Evolutionary conservation across 2,888 invertebrate species (phyloP).

Genomic region (Fragum sueziense): DNA sequence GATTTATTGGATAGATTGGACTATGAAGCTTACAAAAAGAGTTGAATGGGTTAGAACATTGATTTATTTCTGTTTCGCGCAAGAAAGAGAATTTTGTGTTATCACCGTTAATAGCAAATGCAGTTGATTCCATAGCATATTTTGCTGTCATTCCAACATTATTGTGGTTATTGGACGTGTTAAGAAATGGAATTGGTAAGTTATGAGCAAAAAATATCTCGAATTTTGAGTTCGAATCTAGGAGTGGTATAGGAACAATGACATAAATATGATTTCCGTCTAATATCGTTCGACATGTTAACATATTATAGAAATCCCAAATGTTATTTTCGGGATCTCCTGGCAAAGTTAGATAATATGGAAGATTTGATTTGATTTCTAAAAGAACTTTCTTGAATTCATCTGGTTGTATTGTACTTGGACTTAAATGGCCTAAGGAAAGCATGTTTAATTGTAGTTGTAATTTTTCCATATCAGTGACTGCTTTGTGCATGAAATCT

Average conservation of each 20-base stretch:
- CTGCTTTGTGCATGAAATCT: background rate
- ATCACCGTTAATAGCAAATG: background rate
- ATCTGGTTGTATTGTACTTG: conserved; percentile 26
- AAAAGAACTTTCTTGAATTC: conserved; percentile 10
- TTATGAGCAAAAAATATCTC: background rate
- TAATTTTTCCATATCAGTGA: conserved; percentile 13
- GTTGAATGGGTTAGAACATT: background rate
- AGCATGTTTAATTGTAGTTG: conserved; percentile 26
- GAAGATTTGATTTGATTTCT: conserved; percentile 18
- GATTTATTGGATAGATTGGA: too few relatives aligned
- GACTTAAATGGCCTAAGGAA: background rate
- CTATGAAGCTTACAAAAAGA: too few relatives aligned
- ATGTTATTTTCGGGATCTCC: conserved; percentile 25
- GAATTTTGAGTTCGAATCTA: conserved; percentile 14
- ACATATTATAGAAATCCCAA: conserved; percentile 34
- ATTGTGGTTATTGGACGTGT: background rate
- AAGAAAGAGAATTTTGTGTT: background rate
- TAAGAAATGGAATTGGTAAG: background rate
- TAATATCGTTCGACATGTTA: conserved; percentile 11
- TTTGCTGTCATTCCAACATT: too few relatives aligned
- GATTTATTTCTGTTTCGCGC: background rate
- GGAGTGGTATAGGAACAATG: conserved; percentile 22
- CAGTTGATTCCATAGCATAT: background rate
- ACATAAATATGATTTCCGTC: conserved; percentile 19
- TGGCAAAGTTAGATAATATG: conserved; percentile 14